These are phyloP conservation scores for Mionectes macconnelli DNA, from an alignment of 2,113 vertebrate species.

Conservation along the genomic window DNA sequence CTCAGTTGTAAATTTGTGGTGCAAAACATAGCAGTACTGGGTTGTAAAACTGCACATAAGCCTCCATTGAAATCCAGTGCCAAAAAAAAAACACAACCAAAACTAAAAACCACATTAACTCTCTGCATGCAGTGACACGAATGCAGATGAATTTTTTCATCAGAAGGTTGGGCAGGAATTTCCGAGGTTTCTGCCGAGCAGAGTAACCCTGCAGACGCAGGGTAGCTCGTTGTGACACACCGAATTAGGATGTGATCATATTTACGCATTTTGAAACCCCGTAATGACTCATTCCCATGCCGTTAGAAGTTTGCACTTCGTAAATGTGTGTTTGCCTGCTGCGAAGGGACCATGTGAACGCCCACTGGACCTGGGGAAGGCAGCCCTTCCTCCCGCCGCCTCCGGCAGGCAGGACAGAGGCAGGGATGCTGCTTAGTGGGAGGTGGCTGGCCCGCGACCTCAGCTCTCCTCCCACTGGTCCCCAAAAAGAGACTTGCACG, in stretches of 20 bases:
- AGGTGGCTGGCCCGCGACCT: neutral
- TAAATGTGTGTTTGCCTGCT: slow-evolving; percentile 16
- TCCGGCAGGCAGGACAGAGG: neutral
- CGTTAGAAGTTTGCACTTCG: slow-evolving; percentile 19
- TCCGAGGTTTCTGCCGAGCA: neutral
- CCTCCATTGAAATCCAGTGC: neutral
- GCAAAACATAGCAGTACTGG: neutral
- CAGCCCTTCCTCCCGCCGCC: neutral
- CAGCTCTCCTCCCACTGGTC: neutral
- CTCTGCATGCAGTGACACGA: neutral
- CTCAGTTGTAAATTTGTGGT: neutral
- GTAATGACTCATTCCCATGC: slow-evolving; percentile 77
- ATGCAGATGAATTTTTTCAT: neutral
- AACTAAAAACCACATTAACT: neutral
- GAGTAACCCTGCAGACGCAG: neutral
- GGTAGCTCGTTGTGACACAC: slow-evolving; percentile 20
- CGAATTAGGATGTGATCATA: slow-evolving; percentile 72
- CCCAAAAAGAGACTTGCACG: neutral
- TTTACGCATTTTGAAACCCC: slow-evolving; percentile 79
- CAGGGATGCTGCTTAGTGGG: neutral
- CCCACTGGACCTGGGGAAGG: neutral
- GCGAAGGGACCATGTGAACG: neutral
- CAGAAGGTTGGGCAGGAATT: neutral
- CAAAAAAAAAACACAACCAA: neutral
- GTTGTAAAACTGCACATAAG: slow-evolving; percentile 9